Base-by-base conservation (phyloP, 1,140 invertebrate genomes). In the Camponotus pennsylvanicus region DNA sequence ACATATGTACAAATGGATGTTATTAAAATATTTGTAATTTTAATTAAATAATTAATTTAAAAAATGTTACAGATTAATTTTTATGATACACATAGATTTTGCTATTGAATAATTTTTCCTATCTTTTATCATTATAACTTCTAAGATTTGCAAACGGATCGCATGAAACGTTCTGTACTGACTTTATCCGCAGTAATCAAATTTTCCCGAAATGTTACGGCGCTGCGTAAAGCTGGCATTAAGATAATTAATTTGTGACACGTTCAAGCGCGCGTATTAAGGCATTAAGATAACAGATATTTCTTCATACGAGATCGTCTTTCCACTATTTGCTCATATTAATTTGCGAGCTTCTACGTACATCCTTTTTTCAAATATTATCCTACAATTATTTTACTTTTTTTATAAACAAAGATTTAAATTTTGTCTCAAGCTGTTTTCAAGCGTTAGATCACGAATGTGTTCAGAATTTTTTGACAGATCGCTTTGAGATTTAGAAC, bases 181-280 rank as follows among this genome's bases (percentile, higher is more conserved):
- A 42, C 40, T 83, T 82, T 75, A 83, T 83, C 57, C 40, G 55
- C 55, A 49, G 79, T 73, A 64, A 83, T 83, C 79, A 83, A 83
- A 83, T 82, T 73, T 73, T 82, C 55, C 45, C 70, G 34, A 73
- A 82, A 73, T 18, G 67, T 71, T 59, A 59, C 66, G 49, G 49
- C 66, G 3, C 66, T 71, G 71, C 67, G 37, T 45, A 73, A 45
- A 52, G 45, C 34, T 15, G 67, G 37, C 79, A 82, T 82, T 82
- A 82, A 73, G 67, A 82, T 82, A 82, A 82, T 82, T 82, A 82
- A 73, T 82, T 55, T 73, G 79, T 55, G 61, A 71, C 52, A 82
- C 67, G 61, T 82, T 71, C 52, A 73, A 71, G 52, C 40, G 52
- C 45, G 52, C 40, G 52, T 59, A 82, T 82, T 82, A 82, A 40